Evolutionary conservation across 1,140 invertebrate species (phyloP), one percentile per base, ranked within the genome.

Genomic region (Reticulitermes speratus): DNA sequence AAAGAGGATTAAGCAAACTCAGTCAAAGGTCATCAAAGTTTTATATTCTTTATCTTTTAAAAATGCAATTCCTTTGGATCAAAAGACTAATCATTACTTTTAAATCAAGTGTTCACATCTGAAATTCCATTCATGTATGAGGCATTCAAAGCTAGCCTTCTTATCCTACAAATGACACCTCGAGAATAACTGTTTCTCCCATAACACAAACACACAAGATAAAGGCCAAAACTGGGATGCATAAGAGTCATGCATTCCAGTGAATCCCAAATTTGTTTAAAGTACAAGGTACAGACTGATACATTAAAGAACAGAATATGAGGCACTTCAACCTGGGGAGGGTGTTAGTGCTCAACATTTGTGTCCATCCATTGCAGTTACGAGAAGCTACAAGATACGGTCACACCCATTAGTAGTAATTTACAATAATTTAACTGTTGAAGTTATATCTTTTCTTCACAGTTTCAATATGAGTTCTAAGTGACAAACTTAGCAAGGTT

Each of bases 301-400:
- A 30, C 65, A 75, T 65, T 75, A 75, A 75, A 30, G 25, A 75
- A 75, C 12, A 30, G 14, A 75, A 30, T 75, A 23, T 75, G 65
- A 75, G 65, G 65, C 65, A 75, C 65, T 75, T 75, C 65, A 75
- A 16, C 65, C 65, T 75, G 65, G 65, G n/a, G 65, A 75, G 65
- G 19, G 65, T 14, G 14, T 8, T 75, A 75, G 65, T 75, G 65
- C 65, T 75, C 65, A 65, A 23, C 59, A 21, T 65, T 65, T 65
- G 21, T 65, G 59, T 65, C 59, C 59, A 75, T 30, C 65, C 25
- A 75, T 8, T 75, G 25, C 6, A 75, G 25, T 30, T 75, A 75
- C n/a, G 65, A 75, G 3, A 75, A 25, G 65, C 65, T 75, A 75
- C n/a, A 75, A 75, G n/a, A 75, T 75, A 75, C 65, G 30, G n/a